Evolutionary conservation across 2,797 vertebrate species (phyloP).

Genomic region (Manis pentadactyla): DNA sequence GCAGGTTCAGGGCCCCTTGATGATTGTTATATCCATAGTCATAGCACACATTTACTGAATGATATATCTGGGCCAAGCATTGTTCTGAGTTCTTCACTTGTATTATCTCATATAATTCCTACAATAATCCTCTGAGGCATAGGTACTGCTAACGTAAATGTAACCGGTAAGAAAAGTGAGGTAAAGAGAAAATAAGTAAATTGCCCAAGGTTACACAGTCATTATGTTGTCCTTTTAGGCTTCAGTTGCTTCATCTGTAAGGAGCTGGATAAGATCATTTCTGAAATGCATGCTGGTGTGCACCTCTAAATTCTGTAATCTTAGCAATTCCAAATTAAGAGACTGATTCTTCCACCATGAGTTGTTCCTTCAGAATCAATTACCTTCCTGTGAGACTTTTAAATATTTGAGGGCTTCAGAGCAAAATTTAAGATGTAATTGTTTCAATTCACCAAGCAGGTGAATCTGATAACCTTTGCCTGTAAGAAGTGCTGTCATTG

Average conservation of each 20-base stretch:
- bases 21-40: neutral
- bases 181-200: conserved; percentile 12
- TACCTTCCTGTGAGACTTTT: neutral
- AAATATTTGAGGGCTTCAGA: neutral
- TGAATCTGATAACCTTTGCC: neutral
- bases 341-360: conserved; percentile 6
- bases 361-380: neutral
- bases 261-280: neutral
- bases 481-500: neutral
- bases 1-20: neutral
- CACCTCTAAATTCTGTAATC: neutral
- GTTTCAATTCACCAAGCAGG: neutral
- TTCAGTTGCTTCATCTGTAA: neutral
- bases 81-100: neutral
- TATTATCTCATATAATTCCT: neutral
- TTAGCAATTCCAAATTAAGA: neutral
- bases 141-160: neutral
- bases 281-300: neutral
- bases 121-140: neutral
- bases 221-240: neutral
- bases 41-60: neutral
- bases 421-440: neutral
- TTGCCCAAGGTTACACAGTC: neutral
- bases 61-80: neutral
- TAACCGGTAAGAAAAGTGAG: conserved; percentile 17